phyloP scores from a whole-genome alignment of 2,113 vertebrate species.

The Synodontis membranacea region DNA sequence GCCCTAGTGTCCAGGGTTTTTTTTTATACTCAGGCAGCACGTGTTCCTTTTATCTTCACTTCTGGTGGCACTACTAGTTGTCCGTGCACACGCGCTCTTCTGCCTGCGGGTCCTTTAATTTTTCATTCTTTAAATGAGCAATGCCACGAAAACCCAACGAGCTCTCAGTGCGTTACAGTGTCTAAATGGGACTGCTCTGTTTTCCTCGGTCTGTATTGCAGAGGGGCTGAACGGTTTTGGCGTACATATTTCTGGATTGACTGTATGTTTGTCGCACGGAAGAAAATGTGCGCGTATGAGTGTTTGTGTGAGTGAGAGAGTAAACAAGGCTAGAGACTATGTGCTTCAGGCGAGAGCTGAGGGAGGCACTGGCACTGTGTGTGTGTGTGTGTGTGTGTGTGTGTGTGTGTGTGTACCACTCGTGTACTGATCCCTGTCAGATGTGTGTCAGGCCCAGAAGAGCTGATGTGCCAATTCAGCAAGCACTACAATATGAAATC shows the following conservation, averaged over 20 bases:
- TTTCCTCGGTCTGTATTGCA: not conserved
- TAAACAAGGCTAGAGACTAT: slow-evolving; percentile 32
- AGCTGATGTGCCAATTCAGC: slow-evolving; percentile 22
- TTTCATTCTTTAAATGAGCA: slow-evolving; percentile 18
- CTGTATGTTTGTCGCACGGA: not conserved
- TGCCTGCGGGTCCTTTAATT: not conserved
- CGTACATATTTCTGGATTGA: slow-evolving; percentile 12
- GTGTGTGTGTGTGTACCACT: slow-evolving; percentile 41
- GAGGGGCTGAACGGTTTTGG: not conserved
- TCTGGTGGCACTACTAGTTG: not conserved
- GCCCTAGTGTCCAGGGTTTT: not conserved
- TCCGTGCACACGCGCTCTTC: not conserved
- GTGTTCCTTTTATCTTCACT: not conserved
- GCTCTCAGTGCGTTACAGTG: too few relatives aligned
- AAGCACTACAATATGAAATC: slow-evolving; percentile 16
- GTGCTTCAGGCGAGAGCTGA: slow-evolving; percentile 26
- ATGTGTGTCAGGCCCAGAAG: slow-evolving; percentile 26
- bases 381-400: slow-evolving; percentile 44
- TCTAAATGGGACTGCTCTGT: not conserved
- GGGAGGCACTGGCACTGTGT: slow-evolving; percentile 28
- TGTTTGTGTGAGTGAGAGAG: slow-evolving; percentile 8
- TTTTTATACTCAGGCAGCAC: not conserved
- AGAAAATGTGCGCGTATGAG: not conserved
- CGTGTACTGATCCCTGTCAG: slow-evolving; percentile 38
- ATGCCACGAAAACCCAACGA: not conserved